phyloP scores from a whole-genome alignment of 2,113 vertebrate genomes.

The Ramphastos sulfuratus region DNA sequence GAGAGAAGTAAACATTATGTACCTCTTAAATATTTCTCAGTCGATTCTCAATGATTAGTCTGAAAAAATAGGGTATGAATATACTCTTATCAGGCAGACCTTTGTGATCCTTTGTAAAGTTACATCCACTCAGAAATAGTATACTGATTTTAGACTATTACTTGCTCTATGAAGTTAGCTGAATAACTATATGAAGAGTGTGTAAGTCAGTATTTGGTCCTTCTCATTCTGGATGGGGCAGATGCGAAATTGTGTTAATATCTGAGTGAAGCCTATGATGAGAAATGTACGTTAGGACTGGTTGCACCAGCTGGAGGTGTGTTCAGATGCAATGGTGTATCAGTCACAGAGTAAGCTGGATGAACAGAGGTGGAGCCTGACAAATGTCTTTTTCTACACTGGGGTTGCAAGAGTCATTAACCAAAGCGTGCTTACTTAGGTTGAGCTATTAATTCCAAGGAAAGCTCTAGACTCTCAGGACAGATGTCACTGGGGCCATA shows the following conservation, averaged over 20 bases:
- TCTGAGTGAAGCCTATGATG: neutral
- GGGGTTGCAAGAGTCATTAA: neutral
- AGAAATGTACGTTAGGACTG: neutral
- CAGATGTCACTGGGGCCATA: neutral
- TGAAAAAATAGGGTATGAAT: neutral
- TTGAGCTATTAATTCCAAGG: neutral
- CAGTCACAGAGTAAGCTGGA: neutral
- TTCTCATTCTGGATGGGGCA: neutral
- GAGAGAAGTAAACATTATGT: neutral
- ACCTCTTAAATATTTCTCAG: neutral
- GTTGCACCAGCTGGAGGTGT: neutral
- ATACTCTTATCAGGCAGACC: neutral
- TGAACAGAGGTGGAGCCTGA: neutral
- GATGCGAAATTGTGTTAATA: neutral
- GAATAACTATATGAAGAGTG: neutral
- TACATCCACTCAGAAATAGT: neutral
- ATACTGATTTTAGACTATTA: neutral
- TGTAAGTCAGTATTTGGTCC: neutral
- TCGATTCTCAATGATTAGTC: neutral
- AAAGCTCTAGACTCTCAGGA: neutral
- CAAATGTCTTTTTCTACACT: neutral
- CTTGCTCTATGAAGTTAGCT: neutral
- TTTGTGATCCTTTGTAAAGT: neutral
- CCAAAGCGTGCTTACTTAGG: neutral
- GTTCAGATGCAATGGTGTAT: accelerated